phyloP scores from a whole-genome alignment of 2,888 invertebrate species.

The Harpagoxenus sublaevis region DNA sequence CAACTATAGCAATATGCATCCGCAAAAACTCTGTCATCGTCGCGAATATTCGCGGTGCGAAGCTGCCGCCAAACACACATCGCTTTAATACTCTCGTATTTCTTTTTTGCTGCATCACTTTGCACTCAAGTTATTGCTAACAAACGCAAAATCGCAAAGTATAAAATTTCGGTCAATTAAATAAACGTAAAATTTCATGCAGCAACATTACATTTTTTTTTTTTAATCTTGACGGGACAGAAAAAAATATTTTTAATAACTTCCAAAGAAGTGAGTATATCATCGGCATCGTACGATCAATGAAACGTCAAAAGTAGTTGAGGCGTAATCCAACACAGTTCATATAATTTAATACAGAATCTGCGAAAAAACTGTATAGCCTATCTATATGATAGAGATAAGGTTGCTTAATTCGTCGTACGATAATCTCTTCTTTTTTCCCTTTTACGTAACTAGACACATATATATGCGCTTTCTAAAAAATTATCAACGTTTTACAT shows the following conservation, averaged over 20 bases:
- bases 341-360: constrained; percentile 73
- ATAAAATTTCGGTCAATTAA: not conserved
- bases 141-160: not conserved
- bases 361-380: constrained; percentile 25
- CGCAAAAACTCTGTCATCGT: constrained; percentile 78
- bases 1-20: constrained; percentile 79
- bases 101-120: not conserved
- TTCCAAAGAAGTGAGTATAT: not conserved
- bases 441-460: constrained; percentile 44
- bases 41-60: constrained; percentile 28
- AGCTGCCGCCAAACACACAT: constrained; percentile 17
- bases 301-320: constrained; percentile 63
- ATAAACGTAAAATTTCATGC: not conserved
- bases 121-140: not conserved
- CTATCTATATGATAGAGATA: constrained; percentile 19
- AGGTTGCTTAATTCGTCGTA: constrained; percentile 47
- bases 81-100: not conserved
- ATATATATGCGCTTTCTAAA: constrained; percentile 10
- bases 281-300: constrained; percentile 58
- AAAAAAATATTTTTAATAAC: not conserved
- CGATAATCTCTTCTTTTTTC: constrained; percentile 14
- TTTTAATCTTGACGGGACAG: not conserved
- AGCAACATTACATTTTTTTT: not conserved
- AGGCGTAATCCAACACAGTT: constrained; percentile 79
- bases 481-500: constrained; percentile 41